Conservation (phyloP, 2,797 vertebrate species). For the Pantherophis vulpinus region DNA sequence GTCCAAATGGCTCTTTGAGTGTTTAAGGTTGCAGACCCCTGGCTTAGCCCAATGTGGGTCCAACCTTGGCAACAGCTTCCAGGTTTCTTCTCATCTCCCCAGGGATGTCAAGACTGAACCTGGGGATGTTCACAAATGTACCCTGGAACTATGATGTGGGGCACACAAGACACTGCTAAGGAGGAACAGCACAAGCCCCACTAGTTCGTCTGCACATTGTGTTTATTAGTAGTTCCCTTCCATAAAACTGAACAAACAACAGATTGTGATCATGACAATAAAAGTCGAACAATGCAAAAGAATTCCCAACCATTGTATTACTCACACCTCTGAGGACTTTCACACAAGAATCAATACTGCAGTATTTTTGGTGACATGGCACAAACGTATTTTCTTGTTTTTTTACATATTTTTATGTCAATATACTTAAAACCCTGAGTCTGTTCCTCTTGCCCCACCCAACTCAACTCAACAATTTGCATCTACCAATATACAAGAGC, state of each 20-base stretch:
- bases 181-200: background rate
- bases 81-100: background rate
- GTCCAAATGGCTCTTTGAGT: too few species aligned
- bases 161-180: background rate
- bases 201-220: background rate
- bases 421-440: background rate
- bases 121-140: background rate
- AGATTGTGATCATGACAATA: background rate
- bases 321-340: background rate
- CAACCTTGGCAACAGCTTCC: background rate
- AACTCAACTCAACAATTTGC: background rate
- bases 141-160: background rate
- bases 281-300: background rate
- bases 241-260: background rate
- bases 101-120: background rate
- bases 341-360: background rate
- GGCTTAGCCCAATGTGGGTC: background rate
- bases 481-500: background rate
- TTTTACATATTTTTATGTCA: background rate
- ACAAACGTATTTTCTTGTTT: background rate
- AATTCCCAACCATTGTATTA: background rate
- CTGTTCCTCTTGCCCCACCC: background rate
- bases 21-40: too few species aligned
- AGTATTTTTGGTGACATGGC: background rate
- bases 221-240: background rate